Percentiles rank a stretch among this genome's conserved stretches.
phyloP scores from a whole-genome alignment of 2,113 vertebrate species.

The Poicephalus gulielmi region DNA sequence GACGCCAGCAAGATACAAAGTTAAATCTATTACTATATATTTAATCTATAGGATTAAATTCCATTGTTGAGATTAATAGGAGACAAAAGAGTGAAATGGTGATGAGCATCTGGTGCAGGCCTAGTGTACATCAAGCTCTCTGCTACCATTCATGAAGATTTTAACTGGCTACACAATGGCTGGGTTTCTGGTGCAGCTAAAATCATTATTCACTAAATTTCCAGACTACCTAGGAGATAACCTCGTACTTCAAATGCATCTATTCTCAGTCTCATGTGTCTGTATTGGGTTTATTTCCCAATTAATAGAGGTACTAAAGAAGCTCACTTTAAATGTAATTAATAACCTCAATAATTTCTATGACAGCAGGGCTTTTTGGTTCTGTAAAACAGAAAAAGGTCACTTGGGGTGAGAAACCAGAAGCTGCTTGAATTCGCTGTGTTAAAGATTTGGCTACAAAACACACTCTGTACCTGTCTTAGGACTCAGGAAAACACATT shows the following conservation, averaged over 20 bases:
- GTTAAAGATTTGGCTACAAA: not conserved
- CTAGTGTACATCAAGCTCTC: not conserved
- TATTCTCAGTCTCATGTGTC: not conserved
- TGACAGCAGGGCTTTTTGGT: not conserved
- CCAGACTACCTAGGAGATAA: not conserved
- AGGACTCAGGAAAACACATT: not conserved
- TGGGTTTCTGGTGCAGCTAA: not conserved
- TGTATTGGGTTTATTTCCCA: not conserved
- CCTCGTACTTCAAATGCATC: not conserved
- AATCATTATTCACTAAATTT: not conserved
- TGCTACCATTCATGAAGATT: not conserved
- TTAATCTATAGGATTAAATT: not conserved
- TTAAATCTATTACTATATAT: not conserved
- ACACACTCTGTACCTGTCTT: not conserved
- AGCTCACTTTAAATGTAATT: not conserved
- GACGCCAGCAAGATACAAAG: not conserved
- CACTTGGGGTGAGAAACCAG: not conserved
- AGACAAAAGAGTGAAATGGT: not conserved
- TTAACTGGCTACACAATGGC: not conserved
- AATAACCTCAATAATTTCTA: not conserved
- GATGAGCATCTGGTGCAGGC: not conserved
- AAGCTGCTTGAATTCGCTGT: not conserved
- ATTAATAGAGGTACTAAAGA: not conserved
- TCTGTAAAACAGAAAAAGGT: not conserved
- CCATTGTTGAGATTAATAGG: not conserved